Percentiles rank a stretch among this genome's conserved stretches.
Evolutionary conservation across 23 tunicate species (phyloP).

Genomic region (Botrylloides violaceus): DNA sequence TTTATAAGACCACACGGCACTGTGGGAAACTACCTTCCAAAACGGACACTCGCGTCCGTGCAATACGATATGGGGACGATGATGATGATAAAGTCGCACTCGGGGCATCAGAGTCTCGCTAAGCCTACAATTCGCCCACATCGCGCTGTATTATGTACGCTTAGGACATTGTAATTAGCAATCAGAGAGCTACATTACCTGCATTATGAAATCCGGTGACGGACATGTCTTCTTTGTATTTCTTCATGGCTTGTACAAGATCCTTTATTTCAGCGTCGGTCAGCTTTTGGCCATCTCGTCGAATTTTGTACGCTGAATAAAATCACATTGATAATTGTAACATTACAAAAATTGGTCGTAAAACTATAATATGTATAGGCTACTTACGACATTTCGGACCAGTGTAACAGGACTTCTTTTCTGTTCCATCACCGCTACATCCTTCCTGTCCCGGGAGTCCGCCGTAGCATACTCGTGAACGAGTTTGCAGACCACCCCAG

Average conservation of each 20-base stretch:
- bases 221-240: constrained; percentile 9
- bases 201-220: constrained; percentile 17
- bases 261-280: constrained; percentile 4
- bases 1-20: too few relatives aligned
- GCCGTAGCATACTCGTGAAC: constrained; percentile 9
- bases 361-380: background rate
- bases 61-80: too few relatives aligned
- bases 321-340: too few relatives aligned
- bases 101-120: too few relatives aligned
- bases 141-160: too few relatives aligned
- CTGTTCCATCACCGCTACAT: constrained; percentile 16
- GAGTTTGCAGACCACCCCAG: constrained; percentile 26
- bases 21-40: too few relatives aligned
- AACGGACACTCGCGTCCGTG: too few relatives aligned
- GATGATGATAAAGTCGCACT: too few relatives aligned
- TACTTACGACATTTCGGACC: constrained; percentile 11
- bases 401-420: constrained; percentile 5
- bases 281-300: background rate
- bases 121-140: too few relatives aligned
- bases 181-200: too few relatives aligned
- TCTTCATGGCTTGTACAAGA: constrained; percentile 18
- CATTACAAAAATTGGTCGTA: background rate
- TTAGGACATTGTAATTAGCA: too few relatives aligned
- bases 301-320: constrained; percentile 13
- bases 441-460: constrained; percentile 17